Conservation (phyloP, 2,797 vertebrate genomes). For the Ctenopoma kingsleyae region DNA sequence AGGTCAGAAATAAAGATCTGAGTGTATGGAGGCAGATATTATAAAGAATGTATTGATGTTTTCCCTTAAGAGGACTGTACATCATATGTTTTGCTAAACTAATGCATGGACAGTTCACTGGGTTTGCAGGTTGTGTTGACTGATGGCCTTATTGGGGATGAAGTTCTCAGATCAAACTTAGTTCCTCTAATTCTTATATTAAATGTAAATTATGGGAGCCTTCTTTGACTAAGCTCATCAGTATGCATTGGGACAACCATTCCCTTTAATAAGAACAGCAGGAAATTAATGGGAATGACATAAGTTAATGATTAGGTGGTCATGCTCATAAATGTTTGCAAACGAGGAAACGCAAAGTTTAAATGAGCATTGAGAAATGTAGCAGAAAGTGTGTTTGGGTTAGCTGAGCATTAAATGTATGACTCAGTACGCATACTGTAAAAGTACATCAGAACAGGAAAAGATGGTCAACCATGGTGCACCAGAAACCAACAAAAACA, state of each 20-base stretch:
- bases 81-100: neutral
- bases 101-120: neutral
- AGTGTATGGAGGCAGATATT: neutral
- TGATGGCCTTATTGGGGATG: neutral
- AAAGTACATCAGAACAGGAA: neutral
- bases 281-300: neutral
- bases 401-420: neutral
- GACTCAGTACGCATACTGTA: too few species aligned
- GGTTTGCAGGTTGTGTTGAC: neutral
- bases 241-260: neutral
- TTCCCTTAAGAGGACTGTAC: neutral
- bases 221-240: neutral
- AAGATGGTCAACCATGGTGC: neutral
- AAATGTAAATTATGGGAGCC: neutral
- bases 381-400: neutral
- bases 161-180: neutral
- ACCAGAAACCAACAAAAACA: neutral
- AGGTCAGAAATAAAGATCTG: neutral
- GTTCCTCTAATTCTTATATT: neutral
- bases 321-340: slow-evolving; percentile 2
- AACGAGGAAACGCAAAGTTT: neutral
- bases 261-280: slow-evolving; percentile 7
- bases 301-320: neutral
- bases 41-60: slow-evolving; percentile 1
- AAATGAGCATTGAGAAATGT: neutral